These are phyloP conservation scores for Novumbra hubbsi DNA, from an alignment of 2,797 vertebrate genomes.

Conservation along the genomic window DNA sequence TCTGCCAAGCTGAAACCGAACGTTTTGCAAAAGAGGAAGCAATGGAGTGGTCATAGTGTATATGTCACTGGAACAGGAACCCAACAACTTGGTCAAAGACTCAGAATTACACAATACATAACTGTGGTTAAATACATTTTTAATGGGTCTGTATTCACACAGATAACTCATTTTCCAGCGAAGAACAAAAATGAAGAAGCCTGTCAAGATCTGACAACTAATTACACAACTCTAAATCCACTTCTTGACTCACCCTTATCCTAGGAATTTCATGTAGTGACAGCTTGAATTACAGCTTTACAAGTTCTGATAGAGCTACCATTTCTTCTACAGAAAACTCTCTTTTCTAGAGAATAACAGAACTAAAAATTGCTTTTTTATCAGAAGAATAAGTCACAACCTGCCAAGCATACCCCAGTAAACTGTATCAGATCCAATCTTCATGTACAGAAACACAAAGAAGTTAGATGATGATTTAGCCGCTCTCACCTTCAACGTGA, in stretches of 20 bases:
- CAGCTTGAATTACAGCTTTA: too few species aligned
- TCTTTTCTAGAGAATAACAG: neutral
- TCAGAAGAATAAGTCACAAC: neutral
- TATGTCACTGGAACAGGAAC: neutral
- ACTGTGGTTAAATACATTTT: neutral
- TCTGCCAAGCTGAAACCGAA: constrained; percentile 9
- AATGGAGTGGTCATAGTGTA: neutral
- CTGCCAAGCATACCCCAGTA: too few species aligned
- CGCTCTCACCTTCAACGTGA: constrained; percentile 74
- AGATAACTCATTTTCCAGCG: neutral
- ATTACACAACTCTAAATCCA: neutral
- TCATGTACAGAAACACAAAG: neutral
- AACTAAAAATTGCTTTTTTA: neutral
- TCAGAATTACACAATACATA: neutral
- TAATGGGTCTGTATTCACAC: neutral
- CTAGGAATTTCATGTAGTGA: neutral
- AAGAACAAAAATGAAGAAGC: neutral
- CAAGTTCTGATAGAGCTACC: too few species aligned
- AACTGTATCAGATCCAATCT: neutral
- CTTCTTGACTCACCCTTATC: neutral
- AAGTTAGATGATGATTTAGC: neutral
- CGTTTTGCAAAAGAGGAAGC: constrained; percentile 25
- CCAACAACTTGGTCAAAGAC: neutral
- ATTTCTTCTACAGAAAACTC: too few species aligned
- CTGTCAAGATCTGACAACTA: neutral